These are phyloP conservation scores for Petaurus breviceps DNA, from an alignment of 2,113 vertebrate genomes.

Conservation along the genomic window DNA sequence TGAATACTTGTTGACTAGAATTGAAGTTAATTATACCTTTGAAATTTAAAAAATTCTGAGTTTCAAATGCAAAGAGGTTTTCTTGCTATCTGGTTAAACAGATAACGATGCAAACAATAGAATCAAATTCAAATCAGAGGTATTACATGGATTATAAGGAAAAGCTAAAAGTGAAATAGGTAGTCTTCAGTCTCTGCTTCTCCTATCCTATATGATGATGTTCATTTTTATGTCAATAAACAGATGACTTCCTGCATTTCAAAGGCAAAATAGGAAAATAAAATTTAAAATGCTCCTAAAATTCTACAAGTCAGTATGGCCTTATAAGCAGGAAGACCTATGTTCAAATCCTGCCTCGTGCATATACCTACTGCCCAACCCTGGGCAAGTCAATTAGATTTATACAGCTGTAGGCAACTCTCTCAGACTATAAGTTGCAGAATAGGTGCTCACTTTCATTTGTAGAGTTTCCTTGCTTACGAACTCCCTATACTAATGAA, in stretches of 20 bases:
- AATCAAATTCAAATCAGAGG: constrained; percentile 66
- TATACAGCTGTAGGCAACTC: not conserved
- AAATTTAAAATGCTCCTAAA: constrained; percentile 39
- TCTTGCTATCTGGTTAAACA: constrained; percentile 52
- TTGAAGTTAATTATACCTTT: constrained; percentile 69
- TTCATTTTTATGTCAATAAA: constrained; percentile 43
- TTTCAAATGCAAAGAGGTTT: constrained; percentile 60
- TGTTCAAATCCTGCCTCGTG: not conserved
- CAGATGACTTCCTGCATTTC: constrained; percentile 45
- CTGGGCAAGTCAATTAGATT: not conserved
- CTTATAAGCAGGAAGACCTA: not conserved
- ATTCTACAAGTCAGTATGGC: not conserved
- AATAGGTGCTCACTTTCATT: not conserved
- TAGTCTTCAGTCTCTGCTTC: constrained; percentile 2
- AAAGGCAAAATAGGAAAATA: constrained; percentile 50
- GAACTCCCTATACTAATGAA: not conserved
- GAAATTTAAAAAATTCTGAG: constrained; percentile 62
- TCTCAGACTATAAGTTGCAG: not conserved
- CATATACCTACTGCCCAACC: not conserved
- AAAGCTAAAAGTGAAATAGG: not conserved
- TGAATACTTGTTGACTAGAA: constrained; percentile 39
- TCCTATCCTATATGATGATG: constrained; percentile 35
- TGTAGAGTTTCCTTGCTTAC: not conserved
- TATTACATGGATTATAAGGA: constrained; percentile 51
- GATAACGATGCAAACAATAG: constrained; percentile 66